Evolutionary conservation across 2,113 vertebrate genomes (phyloP), one percentile per base, ranked within the genome.

Genomic region (Macquaria ambigua): DNA sequence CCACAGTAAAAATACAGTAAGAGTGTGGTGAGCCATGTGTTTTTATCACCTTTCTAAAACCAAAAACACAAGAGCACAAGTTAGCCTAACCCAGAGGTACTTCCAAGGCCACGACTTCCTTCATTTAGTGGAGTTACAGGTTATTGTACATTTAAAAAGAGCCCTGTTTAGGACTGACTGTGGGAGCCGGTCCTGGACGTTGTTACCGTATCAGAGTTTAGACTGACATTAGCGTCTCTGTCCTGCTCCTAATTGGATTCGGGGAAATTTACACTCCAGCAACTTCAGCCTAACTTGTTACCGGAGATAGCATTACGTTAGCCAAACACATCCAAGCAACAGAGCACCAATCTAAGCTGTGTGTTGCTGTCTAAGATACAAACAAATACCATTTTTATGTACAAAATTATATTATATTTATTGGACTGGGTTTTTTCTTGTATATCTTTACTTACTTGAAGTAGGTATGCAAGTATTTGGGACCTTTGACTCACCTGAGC

Each of bases 401-500:
- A 14, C 11, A 46, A 46, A 39, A 7, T 39, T 4, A 39, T 39
- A 39, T 39, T 41, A 10, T 23, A 52, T 48, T 5, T 68, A 63
- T n/a, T 46, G 16, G 7, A 68, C 23, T n/a, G 48, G 8, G 34
- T 71, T 28, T 50, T n/a, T 3, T 34, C 52, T 6, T 23, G 34
- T 53, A 31, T 21, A 21, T 70, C 28, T 71, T 34, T 34, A n/a
- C 4, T 50, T 28, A 16, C n/a, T 39, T 39, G 7, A n/a, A n/a
- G 43, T 31, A 34, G 64, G 23, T 46, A 48, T 48, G 43, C 20
- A 10, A 28, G 41, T 15, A 28, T n/a, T 1, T 31, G 18, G 37
- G 20, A 20, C 21, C 25, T 41, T 3, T 5, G 11, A 76, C 96
- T 96, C 90, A 99, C 98, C 97, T 99, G 98, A 89, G 98, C 98